These are phyloP conservation scores for Phrynocephalus vlangalii DNA, from an alignment of 2,797 vertebrate species.

Conservation along the genomic window DNA sequence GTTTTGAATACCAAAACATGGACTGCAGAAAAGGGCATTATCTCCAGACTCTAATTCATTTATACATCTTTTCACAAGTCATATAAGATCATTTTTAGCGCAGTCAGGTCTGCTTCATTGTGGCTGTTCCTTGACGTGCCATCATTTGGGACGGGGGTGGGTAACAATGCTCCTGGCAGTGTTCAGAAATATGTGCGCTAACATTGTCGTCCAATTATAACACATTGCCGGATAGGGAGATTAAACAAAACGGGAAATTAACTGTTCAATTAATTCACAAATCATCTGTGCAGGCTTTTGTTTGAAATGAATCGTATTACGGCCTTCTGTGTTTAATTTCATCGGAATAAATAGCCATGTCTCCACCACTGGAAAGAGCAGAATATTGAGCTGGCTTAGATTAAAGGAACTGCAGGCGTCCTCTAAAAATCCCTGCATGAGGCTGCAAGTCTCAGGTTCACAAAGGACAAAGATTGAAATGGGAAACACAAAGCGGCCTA, in stretches of 20 bases:
- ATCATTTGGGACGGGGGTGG: not conserved
- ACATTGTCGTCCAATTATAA: not conserved
- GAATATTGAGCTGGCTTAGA: not conserved
- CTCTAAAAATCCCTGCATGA: constrained; percentile 17
- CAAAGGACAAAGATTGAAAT: constrained; percentile 25
- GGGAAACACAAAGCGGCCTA: not conserved
- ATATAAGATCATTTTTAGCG: constrained; percentile 6
- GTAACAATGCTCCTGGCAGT: constrained; percentile 15
- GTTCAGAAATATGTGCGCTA: constrained; percentile 20
- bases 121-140: constrained; percentile 37
- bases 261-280: constrained; percentile 29
- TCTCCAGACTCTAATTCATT: not conserved
- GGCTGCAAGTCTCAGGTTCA: not conserved
- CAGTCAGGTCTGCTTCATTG: constrained; percentile 34
- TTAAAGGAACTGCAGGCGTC: constrained; percentile 36
- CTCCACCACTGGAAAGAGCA: constrained; percentile 2
- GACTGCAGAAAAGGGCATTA: no score
- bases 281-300: constrained; percentile 28
- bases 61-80: constrained; percentile 33
- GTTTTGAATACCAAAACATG: not conserved
- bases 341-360: constrained; percentile 42
- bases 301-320: constrained; percentile 26
- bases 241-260: constrained; percentile 48
- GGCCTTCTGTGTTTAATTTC: constrained; percentile 33
- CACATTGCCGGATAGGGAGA: constrained; percentile 41